Base-by-base conservation (phyloP, 2,888 invertebrate species). In the Onchidella celtica region DNA sequence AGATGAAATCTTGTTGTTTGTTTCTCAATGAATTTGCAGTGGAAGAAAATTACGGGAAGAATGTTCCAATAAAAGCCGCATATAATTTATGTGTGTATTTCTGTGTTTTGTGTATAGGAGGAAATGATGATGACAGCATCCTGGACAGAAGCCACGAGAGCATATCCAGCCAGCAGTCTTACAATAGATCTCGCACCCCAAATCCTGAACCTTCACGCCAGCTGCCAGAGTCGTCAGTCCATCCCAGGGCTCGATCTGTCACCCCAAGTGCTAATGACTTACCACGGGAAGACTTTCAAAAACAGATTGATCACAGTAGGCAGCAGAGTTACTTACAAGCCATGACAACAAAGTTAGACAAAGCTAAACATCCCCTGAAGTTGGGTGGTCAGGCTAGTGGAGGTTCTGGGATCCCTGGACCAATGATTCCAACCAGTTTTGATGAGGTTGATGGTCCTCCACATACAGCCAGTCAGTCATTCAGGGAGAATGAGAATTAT, bases 251-350 rank as follows among this genome's bases (percentile, higher is more conserved):
- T 27, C 34, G 84, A 32, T 83, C 87, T 27, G 79, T 85, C 32
- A 86, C 85, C 11, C 85, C 86, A 9, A 85, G 76, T 69, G 79
- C 84, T 3, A 82, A 81, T 57, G 78, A 74, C 11, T n/a, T 29
- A 4, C 11, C n/a, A 9, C 4, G 32, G 17, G 57, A 66, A 4
- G 63, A 61, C 27, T 17, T n/a, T 14, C 29, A 24, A 0, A 78
- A 24, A 75, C 75, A 61, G n/a, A 66, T 76, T 14, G 85, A 89
- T 27, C 91, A 92, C 83, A 80, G 87, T 29, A 85, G 92, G 9
- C 92, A 92, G 85, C 87, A 90, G 4, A 92, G 92, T 82, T 92
- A 91, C 83, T 86, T 92, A 61, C 85, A 87, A 11, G 92, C 92
- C n/a, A 88, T 92, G 72, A 87, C 89, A 0, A 84, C 84, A 2